Base-by-base conservation (phyloP, 2,888 invertebrate species). In the Tillus elongatus region DNA sequence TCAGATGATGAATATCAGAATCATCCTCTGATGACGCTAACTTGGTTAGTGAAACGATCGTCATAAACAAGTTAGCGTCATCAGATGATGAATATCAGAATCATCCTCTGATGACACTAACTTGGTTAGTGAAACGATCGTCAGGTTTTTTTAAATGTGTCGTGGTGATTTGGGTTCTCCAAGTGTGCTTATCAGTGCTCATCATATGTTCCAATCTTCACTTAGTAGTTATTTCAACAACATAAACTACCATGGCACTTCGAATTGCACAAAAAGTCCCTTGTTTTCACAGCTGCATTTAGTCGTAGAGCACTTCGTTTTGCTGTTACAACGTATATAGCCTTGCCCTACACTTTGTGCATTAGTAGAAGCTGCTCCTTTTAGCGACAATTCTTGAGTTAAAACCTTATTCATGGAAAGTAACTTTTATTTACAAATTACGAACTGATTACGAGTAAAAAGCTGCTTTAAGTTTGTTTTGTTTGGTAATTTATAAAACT, bases 361-460 rank as follows among this genome's bases (percentile, higher is more conserved):
- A 44, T 44, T 42, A 37, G 39, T 37, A 14, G 44, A 31, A 35
- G 44, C 46, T 42, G 45, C 40, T 43, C 45, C 40, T 40, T 45
- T 44, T 35, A 50, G 40, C 39, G 47, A 46, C 26, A 45, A 44
- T 45, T 51, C 44, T 41, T 42, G 34, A 43, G 16, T 32, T 30
- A 43, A 44, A 40, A 52, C 35, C 28, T 48, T 45, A 39, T 46
- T 40, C 15, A 45, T 34, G 38, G 43, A 42, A 43, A 49, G 36
- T 41, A 52, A 48, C 36, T 45, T 46, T 51, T 48, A 44, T 43
- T 48, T 41, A 36, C 44, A 49, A 47, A 45, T 46, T 46, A 37
- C 42, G 37, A 45, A 46, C 31, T 44, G 40, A 47, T 47, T 40
- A 33, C 39, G 33, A 33, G 30, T 40, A 16, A 42, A 42, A 41